Evolutionary conservation across 2,797 vertebrate genomes (phyloP), one percentile per base, ranked within the genome.

Genomic region (Sparidentex hasta): DNA sequence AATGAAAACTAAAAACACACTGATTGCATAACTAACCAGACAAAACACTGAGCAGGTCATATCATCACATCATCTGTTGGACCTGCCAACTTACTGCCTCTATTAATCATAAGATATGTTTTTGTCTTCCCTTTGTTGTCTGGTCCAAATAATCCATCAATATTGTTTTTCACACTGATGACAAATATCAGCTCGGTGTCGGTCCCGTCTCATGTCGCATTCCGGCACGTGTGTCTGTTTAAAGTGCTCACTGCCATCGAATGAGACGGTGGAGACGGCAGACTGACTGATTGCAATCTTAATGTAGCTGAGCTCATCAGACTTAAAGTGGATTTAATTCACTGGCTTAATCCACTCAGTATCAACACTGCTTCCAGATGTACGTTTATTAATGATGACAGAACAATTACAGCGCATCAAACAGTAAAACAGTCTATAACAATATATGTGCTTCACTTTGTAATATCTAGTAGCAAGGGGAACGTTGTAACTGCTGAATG

Each of bases 301-400:
- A 71, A 71, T 65, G 23, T 21, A 29, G 21, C 51, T 59, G 16
- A 52, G 65, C 38, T 54, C 51, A 43, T 59, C 54, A 54, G 29
- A 27, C 7, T 50, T 18, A 21, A 38, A 14, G 54, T 18, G 48
- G n/a, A 66, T 61, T 72, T 2, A 20, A 20, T 56, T 27, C 20
- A 44, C 29, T 52, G 1, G 4, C 41, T 65, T 25, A 27, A 75
- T 47, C 20, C 27, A n/a, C 27, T n/a, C 43, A 25, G 58, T n/a
- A 44, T 47, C 25, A 41, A 1, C 5, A 0, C 12, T 11, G 44
- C 18, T 29, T 50, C 12, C 11, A 43, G 14, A 9, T 4, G 18
- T 11, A 17, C 14, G 18, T 25, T 17, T 29, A 11, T 21, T 43
- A 27, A 59, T 20, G 41, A 23, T 46, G 18, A 48, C 2, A 25